Base-by-base conservation (phyloP, 2,888 invertebrate genomes). In the Caenorhabditis macrosperma region DNA sequence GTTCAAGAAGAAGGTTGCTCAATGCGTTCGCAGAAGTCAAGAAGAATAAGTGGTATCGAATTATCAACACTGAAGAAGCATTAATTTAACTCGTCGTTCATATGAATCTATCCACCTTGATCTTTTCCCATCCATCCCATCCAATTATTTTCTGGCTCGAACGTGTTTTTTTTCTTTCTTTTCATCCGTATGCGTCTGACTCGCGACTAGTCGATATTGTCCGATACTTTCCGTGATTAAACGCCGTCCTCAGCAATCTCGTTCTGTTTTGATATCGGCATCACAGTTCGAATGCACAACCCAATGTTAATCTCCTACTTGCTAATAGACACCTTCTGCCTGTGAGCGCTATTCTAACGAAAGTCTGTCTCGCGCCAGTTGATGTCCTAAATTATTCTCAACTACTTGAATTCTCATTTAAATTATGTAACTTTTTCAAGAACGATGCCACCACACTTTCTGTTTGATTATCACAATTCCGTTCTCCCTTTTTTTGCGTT, bases 11-110 rank as follows among this genome's bases (percentile, higher is more conserved):
- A 96, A 95, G 94, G 97, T 98, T 91, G 96, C 96, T 90, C 94
- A 95, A 93, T 97, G 96, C 93, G 97, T 98, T 92, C 94, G 97
- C 93, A 96, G 95, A 94, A 97, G 97, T 94, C 97, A 97, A 94
- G 97, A 98, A 93, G 88, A 86, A 44, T 85, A 52, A 81, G 26
- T 26, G 30, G 28, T 12, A 15, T 17, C 20, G 26, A 52, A 17
- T 28, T 15, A 20, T 22, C 48, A 68, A 44, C 54, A 74, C 22
- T 28, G 54, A 46, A 55, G 63, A 59, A 64, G 50, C 69, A 61
- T 69, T 61, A 67, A 68, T 67, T 67, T 68, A 78, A 78, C 78
- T 78, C 67, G 78, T 72, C 67, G 60, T 61, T 72, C 67, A 66
- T 78, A 69, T 72, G 67, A 60, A 72, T 50, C 72, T 78, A 67